Conservation (phyloP, 2,113 vertebrate species). For the Calidris pygmaea region DNA sequence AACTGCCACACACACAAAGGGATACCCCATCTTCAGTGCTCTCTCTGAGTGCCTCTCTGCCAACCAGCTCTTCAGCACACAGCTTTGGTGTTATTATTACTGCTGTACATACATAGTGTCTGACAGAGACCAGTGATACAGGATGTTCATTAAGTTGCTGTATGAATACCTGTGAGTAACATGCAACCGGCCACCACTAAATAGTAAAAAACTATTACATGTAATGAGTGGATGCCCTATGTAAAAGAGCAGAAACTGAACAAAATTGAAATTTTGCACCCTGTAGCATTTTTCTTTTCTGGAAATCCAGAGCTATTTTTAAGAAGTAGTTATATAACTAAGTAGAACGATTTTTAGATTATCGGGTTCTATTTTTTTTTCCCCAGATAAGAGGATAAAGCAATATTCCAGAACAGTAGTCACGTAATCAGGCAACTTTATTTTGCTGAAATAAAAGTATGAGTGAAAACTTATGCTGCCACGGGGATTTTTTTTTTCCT, state of each 20-base stretch:
- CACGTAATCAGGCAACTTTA: neutral
- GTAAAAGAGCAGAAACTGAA: neutral
- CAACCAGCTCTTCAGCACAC: neutral
- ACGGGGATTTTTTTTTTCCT: neutral
- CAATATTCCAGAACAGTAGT: conserved; percentile 10
- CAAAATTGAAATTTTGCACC: neutral
- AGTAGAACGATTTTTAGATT: conserved; percentile 44
- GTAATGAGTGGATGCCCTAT: neutral
- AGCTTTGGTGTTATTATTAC: neutral
- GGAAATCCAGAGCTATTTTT: conserved; percentile 39
- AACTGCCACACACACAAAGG: neutral
- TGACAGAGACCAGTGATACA: neutral
- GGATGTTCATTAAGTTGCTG: neutral
- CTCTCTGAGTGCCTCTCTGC: neutral
- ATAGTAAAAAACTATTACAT: neutral
- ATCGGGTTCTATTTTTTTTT: neutral
- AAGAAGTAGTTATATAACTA: conserved; percentile 36
- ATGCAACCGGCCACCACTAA: neutral
- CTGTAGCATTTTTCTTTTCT: neutral
- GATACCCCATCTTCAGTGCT: rapidly evolving
- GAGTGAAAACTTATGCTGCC: neutral
- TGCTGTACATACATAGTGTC: rapidly evolving
- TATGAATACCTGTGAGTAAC: neutral
- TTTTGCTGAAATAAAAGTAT: neutral
- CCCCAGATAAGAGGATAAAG: conserved; percentile 28